Evolutionary conservation across 2,113 vertebrate genomes (phyloP).

Genomic region (Nematolebias whitei): DNA sequence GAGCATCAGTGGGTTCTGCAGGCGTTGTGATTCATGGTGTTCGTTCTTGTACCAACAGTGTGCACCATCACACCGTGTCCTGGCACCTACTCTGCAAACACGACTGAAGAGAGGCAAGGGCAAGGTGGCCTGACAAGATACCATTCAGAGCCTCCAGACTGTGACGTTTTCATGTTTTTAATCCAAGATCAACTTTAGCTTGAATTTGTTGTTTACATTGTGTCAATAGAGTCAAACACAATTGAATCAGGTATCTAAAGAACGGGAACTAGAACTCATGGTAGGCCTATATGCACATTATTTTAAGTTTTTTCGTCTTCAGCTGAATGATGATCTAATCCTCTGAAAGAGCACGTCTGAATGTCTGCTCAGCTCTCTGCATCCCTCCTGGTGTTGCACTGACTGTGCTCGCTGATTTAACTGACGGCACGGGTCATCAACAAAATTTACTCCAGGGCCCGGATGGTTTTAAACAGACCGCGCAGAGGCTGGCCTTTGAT

Average conservation of each 20-base stretch:
- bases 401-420: no score
- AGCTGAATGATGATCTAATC: not conserved
- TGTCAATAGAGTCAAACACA: not conserved
- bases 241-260: not conserved
- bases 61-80: constrained; percentile 45
- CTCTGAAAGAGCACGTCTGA: not conserved
- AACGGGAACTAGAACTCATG: not conserved
- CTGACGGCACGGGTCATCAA: no score
- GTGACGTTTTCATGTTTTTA: constrained; percentile 5
- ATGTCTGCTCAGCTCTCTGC: no score
- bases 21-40: constrained; percentile 16
- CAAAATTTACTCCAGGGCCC: no score
- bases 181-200: constrained; percentile 2
- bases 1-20: not conserved
- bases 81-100: constrained; percentile 68
- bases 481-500: no score
- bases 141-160: constrained; percentile 26
- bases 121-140: constrained; percentile 62
- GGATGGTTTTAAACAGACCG: no score
- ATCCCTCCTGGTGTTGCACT: no score
- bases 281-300: not conserved
- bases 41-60: constrained; percentile 20
- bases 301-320: not conserved
- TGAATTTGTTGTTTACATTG: constrained; percentile 4
- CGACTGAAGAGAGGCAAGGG: constrained; percentile 59